Conservation (phyloP, 2,888 invertebrate genomes). For the Allophyes oxyacanthae region DNA sequence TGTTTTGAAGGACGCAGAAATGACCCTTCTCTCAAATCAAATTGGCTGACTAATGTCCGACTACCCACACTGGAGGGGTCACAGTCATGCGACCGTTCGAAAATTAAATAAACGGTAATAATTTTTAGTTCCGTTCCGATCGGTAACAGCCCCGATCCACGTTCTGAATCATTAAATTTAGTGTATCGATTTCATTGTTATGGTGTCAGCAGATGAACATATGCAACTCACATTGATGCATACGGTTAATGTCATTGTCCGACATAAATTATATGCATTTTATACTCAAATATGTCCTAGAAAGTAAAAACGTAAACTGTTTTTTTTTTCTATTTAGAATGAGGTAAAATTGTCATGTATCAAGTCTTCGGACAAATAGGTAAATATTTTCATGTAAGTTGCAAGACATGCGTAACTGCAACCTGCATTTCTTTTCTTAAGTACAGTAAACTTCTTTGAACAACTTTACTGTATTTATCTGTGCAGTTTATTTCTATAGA, state of each 20-base stretch:
- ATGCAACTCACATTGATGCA: constrained; percentile 8
- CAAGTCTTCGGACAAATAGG: too few relatives aligned
- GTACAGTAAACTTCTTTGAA: not conserved
- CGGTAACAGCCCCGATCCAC: constrained; percentile 76
- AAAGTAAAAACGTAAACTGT: not conserved
- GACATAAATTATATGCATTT: constrained; percentile 6
- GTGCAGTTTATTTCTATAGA: not conserved
- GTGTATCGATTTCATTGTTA: constrained; percentile 68
- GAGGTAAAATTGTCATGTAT: too few relatives aligned
- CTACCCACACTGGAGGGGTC: constrained; percentile 39
- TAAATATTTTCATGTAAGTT: too few relatives aligned
- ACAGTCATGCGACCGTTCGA: constrained; percentile 39
- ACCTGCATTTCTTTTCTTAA: not conserved
- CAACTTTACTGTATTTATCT: not conserved
- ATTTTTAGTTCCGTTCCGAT: constrained; percentile 67
- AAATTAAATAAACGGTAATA: constrained; percentile 53
- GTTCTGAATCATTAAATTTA: constrained; percentile 79
- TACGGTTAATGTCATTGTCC: constrained; percentile 11
- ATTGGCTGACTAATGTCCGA: constrained; percentile 35
- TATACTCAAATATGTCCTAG: constrained; percentile 1
- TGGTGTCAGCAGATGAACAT: constrained; percentile 48
- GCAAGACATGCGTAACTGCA: too few relatives aligned
- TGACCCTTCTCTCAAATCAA: constrained; percentile 4
- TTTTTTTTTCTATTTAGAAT: too few relatives aligned
- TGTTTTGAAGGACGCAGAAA: not conserved